Percentiles rank a stretch among this genome's conserved stretches.
Evolutionary conservation across 2,113 vertebrate species (phyloP).

Genomic region (Sander vitreus): DNA sequence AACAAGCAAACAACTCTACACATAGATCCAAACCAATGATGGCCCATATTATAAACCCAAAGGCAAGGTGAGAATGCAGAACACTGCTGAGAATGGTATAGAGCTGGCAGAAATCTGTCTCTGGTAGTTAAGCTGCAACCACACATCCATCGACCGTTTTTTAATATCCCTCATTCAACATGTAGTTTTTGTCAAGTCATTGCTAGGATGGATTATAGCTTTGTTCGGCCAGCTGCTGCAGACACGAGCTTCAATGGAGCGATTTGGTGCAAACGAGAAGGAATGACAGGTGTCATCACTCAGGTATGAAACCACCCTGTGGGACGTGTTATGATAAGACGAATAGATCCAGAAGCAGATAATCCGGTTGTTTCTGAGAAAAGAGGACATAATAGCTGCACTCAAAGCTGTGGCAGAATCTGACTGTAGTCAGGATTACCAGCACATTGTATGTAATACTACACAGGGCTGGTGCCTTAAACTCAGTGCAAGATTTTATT

Average conservation of each 20-base stretch:
- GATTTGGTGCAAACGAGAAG: neutral
- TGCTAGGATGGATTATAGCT: slow-evolving; percentile 5
- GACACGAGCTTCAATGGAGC: neutral
- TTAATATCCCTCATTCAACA: neutral
- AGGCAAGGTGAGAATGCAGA: too few species aligned
- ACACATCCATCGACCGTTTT: neutral
- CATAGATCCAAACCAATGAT: neutral
- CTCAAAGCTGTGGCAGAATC: slow-evolving; percentile 37
- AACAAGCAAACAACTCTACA: slow-evolving; percentile 5
- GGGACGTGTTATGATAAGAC: slow-evolving; percentile 10
- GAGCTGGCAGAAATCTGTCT: neutral
- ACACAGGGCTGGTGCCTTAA: slow-evolving; percentile 27
- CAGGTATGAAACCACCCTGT: slow-evolving; percentile 43
- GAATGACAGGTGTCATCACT: slow-evolving; percentile 33
- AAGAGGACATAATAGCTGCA: slow-evolving; percentile 10
- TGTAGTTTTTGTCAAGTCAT: neutral
- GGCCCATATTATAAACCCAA: neutral
- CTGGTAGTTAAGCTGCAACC: neutral
- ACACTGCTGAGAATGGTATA: too few species aligned
- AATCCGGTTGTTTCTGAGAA: slow-evolving; percentile 25
- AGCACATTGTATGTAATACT: slow-evolving; percentile 58
- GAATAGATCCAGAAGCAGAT: slow-evolving; percentile 11
- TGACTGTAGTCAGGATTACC: slow-evolving; percentile 58
- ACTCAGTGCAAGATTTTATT: slow-evolving; percentile 58
- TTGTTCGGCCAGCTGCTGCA: slow-evolving; percentile 13